Percentiles rank a stretch among this genome's conserved stretches.
These are phyloP conservation scores for Magallana gigas DNA, from an alignment of 1,140 invertebrate genomes.

Conservation along the genomic window DNA sequence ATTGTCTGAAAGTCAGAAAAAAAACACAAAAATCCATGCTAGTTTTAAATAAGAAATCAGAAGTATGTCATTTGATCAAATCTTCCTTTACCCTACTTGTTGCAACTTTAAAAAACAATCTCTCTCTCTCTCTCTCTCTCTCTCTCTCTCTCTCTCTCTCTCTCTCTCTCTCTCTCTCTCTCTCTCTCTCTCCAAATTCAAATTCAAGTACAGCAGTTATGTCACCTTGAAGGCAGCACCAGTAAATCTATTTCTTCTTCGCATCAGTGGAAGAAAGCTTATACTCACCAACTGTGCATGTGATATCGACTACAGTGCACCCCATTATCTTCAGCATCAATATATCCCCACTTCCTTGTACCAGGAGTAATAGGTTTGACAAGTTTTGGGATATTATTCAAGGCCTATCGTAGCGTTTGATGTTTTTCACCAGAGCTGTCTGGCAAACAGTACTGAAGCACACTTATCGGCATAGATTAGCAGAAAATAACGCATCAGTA, in stretches of 20 bases:
- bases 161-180: neutral
- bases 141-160: neutral
- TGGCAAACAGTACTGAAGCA: conserved; percentile 2
- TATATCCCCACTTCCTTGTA: conserved; percentile 33
- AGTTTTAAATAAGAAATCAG: neutral
- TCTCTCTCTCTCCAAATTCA: neutral
- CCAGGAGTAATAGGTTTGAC: conserved; percentile 16
- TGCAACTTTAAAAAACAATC: no score
- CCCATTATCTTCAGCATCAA: conserved; percentile 35
- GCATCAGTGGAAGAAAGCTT: neutral
- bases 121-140: neutral
- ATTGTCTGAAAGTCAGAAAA: neutral
- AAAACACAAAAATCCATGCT: neutral
- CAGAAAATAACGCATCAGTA: conserved; percentile 31
- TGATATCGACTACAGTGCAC: conserved; percentile 7
- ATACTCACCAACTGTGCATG: neutral
- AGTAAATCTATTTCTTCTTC: neutral
- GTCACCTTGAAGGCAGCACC: neutral
- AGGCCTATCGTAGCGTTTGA: conserved; percentile 33
- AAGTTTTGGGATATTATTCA: conserved; percentile 38
- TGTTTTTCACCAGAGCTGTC: conserved; percentile 35
- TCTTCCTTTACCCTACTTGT: no score
- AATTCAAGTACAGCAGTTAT: no score
- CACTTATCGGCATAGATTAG: conserved; percentile 27
- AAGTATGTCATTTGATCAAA: no score